Percentiles rank a stretch among this genome's conserved stretches.
phyloP scores from a whole-genome alignment of 2,797 vertebrate genomes.

The Manis javanica region DNA sequence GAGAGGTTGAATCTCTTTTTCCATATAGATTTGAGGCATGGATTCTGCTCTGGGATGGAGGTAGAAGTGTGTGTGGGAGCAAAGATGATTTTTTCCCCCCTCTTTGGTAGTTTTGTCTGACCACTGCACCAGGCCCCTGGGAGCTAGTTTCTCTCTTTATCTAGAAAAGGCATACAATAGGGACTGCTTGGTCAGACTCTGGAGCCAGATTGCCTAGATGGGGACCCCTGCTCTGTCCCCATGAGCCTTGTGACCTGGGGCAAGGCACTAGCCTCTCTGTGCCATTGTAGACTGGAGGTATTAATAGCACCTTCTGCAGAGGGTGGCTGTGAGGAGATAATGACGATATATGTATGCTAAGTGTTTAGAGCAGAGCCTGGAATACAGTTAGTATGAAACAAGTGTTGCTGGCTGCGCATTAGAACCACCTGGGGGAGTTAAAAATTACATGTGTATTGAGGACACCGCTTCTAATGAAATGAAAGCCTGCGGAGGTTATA shows the following conservation, averaged over 20 bases:
- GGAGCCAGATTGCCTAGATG: not conserved
- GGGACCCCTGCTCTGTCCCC: not conserved
- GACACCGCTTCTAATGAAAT: slow-evolving; percentile 17
- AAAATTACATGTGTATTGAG: not conserved
- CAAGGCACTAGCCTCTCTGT: not conserved
- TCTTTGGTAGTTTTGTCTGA: not conserved
- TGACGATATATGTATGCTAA: not conserved
- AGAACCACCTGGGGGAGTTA: not conserved
- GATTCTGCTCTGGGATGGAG: not conserved
- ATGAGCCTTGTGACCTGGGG: not conserved
- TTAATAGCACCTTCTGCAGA: not conserved
- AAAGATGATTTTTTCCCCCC: not conserved
- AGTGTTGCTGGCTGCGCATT: not conserved
- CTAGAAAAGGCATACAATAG: not conserved
- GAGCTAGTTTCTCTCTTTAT: not conserved
- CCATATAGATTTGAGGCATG: not conserved
- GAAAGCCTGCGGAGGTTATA: slow-evolving; percentile 10
- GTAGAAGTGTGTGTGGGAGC: not conserved
- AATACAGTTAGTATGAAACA: not conserved
- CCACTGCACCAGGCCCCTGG: not conserved
- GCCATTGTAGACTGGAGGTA: not conserved
- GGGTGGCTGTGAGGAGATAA: not conserved
- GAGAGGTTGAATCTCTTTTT: not conserved
- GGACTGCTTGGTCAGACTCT: not conserved
- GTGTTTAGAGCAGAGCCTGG: not conserved